Percentiles rank a stretch among this genome's conserved stretches.
These are phyloP conservation scores for Perca schrenkii DNA, from an alignment of 2,113 vertebrate species.

Conservation along the genomic window DNA sequence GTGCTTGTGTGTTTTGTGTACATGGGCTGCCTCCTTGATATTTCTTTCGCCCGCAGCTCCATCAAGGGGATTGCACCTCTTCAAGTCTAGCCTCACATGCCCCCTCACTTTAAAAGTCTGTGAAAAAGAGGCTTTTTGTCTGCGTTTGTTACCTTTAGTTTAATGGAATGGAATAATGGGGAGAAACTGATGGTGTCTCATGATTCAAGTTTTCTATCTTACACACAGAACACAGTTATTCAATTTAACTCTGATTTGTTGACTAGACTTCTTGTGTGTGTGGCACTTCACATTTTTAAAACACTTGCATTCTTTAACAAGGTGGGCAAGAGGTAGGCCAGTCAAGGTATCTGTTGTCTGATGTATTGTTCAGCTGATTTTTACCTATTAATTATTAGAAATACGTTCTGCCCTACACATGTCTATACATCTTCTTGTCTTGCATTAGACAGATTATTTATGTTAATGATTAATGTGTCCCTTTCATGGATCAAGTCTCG, in stretches of 20 bases:
- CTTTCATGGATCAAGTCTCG: background rate
- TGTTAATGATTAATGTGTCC: background rate
- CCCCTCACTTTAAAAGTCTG: constrained; percentile 52
- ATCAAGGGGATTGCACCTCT: constrained; percentile 69
- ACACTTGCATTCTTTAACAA: constrained; percentile 2
- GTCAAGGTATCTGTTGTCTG: background rate
- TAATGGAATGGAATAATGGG: constrained; percentile 76
- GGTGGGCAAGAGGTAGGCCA: background rate
- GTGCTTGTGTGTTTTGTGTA: constrained; percentile 27
- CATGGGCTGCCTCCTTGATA: constrained; percentile 21
- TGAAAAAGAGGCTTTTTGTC: constrained; percentile 56
- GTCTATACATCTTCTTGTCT: background rate
- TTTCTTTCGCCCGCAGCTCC: constrained; percentile 19
- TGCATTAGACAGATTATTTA: background rate
- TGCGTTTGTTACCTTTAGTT: constrained; percentile 54
- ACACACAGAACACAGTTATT: constrained; percentile 19
- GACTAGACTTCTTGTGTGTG: background rate
- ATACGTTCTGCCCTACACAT: constrained; percentile 1
- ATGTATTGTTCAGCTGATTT: background rate
- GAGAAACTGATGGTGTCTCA: constrained; percentile 47
- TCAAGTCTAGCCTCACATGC: constrained; percentile 45
- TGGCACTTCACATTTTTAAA: background rate
- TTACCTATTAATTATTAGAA: constrained; percentile 10
- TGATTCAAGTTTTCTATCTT: constrained; percentile 30
- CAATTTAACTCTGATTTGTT: constrained; percentile 30